Evolutionary conservation across 2,888 invertebrate species (phyloP).

Genomic region (Monochamus alternatus): DNA sequence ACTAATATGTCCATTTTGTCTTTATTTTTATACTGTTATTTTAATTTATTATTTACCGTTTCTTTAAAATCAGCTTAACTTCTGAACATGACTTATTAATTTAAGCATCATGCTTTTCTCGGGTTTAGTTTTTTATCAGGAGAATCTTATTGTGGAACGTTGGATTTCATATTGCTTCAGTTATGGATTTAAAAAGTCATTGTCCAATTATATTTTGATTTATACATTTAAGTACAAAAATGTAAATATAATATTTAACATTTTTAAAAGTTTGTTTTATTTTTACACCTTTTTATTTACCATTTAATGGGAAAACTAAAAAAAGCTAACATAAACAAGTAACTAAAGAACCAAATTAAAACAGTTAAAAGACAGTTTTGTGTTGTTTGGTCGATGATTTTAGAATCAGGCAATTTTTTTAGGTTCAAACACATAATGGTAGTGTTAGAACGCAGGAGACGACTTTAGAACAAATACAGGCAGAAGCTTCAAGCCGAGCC

Average conservation of each 20-base stretch:
- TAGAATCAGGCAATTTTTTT: conserved; percentile 59
- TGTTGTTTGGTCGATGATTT: conserved; percentile 31
- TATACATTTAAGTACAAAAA: conserved; percentile 58
- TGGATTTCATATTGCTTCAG: neutral
- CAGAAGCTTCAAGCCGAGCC: conserved; percentile 75
- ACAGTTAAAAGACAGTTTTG: conserved; percentile 17
- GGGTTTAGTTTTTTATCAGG: neutral
- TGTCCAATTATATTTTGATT: conserved; percentile 47
- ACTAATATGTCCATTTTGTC: no score
- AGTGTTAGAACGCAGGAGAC: conserved; percentile 87
- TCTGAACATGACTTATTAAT: no score
- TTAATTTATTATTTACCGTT: no score
- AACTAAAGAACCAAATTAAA: conserved; percentile 19
- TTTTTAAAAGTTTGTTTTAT: conserved; percentile 54
- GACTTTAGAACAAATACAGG: conserved; percentile 77
- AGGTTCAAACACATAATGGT: conserved; percentile 85
- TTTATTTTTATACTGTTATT: no score
- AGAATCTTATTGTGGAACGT: conserved; percentile 7
- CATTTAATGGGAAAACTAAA: conserved; percentile 10
- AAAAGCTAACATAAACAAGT: conserved; percentile 21
- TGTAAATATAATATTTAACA: conserved; percentile 59
- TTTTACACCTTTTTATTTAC: conserved; percentile 49
- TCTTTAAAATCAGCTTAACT: no score
- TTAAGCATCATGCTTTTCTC: neutral
- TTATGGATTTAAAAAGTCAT: conserved; percentile 21